Conservation (phyloP, 2,797 vertebrate species). For the Rhynchotus rufescens region DNA sequence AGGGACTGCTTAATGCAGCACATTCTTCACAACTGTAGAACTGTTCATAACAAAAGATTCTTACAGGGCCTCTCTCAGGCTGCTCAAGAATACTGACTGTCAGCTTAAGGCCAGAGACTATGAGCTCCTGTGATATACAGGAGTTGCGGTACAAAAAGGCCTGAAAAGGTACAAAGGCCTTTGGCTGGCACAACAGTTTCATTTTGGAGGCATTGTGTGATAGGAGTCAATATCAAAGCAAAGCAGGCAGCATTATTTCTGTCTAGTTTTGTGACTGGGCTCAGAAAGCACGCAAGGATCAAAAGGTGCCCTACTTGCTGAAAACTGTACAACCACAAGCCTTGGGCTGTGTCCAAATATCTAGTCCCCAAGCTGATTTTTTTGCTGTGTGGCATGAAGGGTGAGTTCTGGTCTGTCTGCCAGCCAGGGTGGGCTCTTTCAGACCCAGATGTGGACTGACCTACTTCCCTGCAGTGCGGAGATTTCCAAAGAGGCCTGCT, state of each 20-base stretch:
- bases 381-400: neutral
- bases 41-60: neutral
- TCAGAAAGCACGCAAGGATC: accelerated
- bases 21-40: neutral
- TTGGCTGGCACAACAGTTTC: neutral
- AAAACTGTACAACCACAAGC: neutral
- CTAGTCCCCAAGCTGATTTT: neutral
- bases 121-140: neutral
- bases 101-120: neutral
- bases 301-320: neutral
- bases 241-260: neutral
- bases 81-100: accelerated
- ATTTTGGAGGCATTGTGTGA: neutral
- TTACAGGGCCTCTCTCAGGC: neutral
- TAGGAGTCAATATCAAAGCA: neutral
- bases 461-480: accelerated
- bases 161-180: neutral
- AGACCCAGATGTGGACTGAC: accelerated
- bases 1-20: neutral
- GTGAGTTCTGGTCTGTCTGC: neutral
- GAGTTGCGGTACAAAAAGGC: neutral
- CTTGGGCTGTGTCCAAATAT: accelerated
- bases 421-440: accelerated
- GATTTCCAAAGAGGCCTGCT: neutral
- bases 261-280: neutral